Base-by-base conservation (phyloP, 2,888 invertebrate genomes). In the Ashinkailepas kermadecensis region DNA sequence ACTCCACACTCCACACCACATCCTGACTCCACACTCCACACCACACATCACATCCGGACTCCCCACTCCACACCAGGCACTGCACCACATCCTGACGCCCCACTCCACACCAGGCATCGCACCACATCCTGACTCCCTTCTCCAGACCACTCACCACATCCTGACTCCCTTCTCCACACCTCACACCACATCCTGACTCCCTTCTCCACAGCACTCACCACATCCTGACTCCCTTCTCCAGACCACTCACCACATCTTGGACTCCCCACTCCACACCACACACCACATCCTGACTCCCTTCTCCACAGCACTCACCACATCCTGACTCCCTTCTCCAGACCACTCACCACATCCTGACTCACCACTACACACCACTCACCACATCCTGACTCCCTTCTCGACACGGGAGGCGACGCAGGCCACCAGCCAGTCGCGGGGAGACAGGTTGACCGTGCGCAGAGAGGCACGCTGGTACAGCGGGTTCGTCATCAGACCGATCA, bases 391-490 rank as follows among this genome's bases (percentile, higher is more conserved):
- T 57, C 65, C 58, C 25, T 58, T 58, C 58, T 81, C 81, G 39
- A 78, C 21, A 58, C 65, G 7, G 80, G 57, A 89, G 1, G 93
- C 92, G 82, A 90, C 89, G 86, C 95, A 95, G 23, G 91, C 93
- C 86, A 92, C 94, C 25, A 95, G 87, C 95, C 95, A 95, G 84
- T 94, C 92, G 78, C 89, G 90, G 56, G 90, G 90, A 80, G 92
- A 91, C 21, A 93, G 88, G 87, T 93, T 93, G 0, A 92, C 87
- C 0, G 91, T 90, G 85, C 94, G 91, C 3, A 94, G 89, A 0
- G 92, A 91, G 11, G 92, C 89, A 83, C 89, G 90, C 86, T 91
- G 89, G 85, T 91, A 89, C 83, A 89, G 90, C 0, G 90, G 89
- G 83, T 89, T 89, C 23, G n/a, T 54, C 74, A 74, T 74, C 23